Base-by-base conservation (phyloP, 2,888 invertebrate genomes). In the Copidosoma aretas region DNA sequence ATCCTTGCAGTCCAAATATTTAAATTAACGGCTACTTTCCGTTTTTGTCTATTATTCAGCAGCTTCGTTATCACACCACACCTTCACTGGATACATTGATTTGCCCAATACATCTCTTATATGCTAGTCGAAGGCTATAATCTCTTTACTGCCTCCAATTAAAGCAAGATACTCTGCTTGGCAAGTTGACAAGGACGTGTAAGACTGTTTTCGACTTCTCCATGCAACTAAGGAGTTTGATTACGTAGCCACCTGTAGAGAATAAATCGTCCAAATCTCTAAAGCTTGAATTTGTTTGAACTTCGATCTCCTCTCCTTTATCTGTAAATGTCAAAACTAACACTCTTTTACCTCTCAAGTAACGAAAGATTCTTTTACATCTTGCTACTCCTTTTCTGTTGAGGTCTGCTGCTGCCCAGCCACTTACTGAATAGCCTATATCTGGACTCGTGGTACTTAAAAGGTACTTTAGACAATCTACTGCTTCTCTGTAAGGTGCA, bases 251-350 rank as follows among this genome's bases (percentile, higher is more conserved):
- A n/a, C n/a, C 4, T 32, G 32, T 32, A 32, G 8, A 32, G 8
- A 32, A 32, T 3, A 71, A 73, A 58, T 73, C 70, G 14, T 70
- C n/a, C 12, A 68, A 67, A 53, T 75, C 74, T 73, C 70, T 70
- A 52, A 74, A 75, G 52, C 71, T 74, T 41, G 74, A 70, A 71
- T 77, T 73, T 46, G 75, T 65, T 12, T 67, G 52, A 19, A 71
- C 74, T 71, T 75, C 70, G 57, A 76, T 53, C 32, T 41, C 19
- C 51, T 59, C 53, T 57, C 49, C 22, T 19, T 22, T 51, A 69
- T 72, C n/a, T 43, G 32, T 32, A 32, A 5, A 8, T 5, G 32
- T 32, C 4, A 32, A 8, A 32, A 5, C 32, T 8, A 32, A 19
- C 22, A 59, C 32, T 57, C 43, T 58, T 22, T 61, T 70, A 12